Percentiles rank a stretch among this genome's conserved stretches.
phyloP scores from a whole-genome alignment of 2,113 vertebrate genomes.

The Sceloporus tristichus region DNA sequence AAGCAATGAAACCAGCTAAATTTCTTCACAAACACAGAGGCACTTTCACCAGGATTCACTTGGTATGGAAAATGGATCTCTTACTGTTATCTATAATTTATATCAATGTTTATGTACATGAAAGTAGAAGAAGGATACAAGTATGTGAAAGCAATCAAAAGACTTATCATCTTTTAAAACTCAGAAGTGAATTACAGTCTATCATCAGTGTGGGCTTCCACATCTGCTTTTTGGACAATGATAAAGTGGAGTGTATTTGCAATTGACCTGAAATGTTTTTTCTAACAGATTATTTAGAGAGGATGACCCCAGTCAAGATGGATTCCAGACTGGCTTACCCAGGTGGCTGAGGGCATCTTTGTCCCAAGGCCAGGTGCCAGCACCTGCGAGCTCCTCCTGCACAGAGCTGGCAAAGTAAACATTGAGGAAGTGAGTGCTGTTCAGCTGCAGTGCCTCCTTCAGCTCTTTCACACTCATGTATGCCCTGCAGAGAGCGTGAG shows the following conservation, averaged over 20 bases:
- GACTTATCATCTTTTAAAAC: background rate
- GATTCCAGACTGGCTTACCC: conserved; percentile 74
- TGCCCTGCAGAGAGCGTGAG: conserved; percentile 76
- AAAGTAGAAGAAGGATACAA: background rate
- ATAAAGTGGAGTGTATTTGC: background rate
- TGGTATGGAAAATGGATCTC: background rate
- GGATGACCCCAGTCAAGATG: background rate
- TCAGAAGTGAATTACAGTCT: background rate
- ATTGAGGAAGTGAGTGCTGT: conserved; percentile 90
- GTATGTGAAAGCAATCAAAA: background rate
- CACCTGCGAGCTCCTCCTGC: conserved; percentile 91
- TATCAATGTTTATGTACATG: background rate
- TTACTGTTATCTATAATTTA: background rate
- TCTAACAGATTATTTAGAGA: background rate
- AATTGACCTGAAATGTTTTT: background rate
- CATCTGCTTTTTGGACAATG: background rate
- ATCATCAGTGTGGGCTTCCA: background rate
- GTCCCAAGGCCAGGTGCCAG: conserved; percentile 98
- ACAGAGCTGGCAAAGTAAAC: conserved; percentile 95
- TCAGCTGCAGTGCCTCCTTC: conserved; percentile 90
- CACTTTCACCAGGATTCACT: background rate
- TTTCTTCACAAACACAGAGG: background rate
- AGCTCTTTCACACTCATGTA: conserved; percentile 98
- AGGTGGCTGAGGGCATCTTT: conserved; percentile 92
- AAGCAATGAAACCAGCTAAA: too few species aligned